Percentiles rank a stretch among this genome's conserved stretches.
phyloP scores from a whole-genome alignment of 2,888 invertebrate species.

The Emmelina monodactyla region DNA sequence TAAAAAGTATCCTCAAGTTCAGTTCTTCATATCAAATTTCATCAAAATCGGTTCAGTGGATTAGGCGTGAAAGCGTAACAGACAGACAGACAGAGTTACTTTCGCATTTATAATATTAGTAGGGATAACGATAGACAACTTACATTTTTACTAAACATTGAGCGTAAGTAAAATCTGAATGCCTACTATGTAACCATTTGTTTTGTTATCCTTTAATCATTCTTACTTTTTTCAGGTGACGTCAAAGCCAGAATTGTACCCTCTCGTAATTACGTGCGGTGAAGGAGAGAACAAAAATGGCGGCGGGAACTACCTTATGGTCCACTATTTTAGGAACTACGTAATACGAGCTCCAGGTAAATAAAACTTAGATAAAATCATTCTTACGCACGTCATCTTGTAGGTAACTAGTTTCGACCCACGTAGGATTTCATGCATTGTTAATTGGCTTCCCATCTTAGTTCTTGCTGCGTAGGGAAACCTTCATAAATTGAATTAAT shows the following conservation, averaged over 20 bases:
- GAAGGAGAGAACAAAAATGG: conserved; percentile 71
- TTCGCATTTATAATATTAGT: too few relatives aligned
- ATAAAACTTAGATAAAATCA: conserved; percentile 10
- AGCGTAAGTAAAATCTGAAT: too few relatives aligned
- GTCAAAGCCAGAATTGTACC: conserved; percentile 85
- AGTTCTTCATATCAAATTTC: too few relatives aligned
- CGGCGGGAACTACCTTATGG: conserved; percentile 81
- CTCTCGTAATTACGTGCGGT: conserved; percentile 82
- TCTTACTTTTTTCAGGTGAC: conserved; percentile 73
- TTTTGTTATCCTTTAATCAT: too few relatives aligned
- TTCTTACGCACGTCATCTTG: not conserved
- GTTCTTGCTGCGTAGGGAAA: not conserved
- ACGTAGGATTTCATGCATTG: too few relatives aligned
- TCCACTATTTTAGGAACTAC: conserved; percentile 84
- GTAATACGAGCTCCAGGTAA: conserved; percentile 75
- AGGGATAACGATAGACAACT: too few relatives aligned
- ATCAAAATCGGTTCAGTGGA: too few relatives aligned
- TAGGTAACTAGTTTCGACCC: not conserved
- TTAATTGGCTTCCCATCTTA: not conserved
- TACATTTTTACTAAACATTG: too few relatives aligned
- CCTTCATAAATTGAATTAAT: conserved; percentile 6
- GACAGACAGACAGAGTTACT: too few relatives aligned
- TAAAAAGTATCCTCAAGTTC: too few relatives aligned
- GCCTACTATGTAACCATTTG: too few relatives aligned
- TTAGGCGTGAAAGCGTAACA: too few relatives aligned